A percentile compares a stretch with the other conserved stretches of the same genome.
Conservation (phyloP, 2,888 invertebrate species). For the Drosophila pseudotalamancana region DNA sequence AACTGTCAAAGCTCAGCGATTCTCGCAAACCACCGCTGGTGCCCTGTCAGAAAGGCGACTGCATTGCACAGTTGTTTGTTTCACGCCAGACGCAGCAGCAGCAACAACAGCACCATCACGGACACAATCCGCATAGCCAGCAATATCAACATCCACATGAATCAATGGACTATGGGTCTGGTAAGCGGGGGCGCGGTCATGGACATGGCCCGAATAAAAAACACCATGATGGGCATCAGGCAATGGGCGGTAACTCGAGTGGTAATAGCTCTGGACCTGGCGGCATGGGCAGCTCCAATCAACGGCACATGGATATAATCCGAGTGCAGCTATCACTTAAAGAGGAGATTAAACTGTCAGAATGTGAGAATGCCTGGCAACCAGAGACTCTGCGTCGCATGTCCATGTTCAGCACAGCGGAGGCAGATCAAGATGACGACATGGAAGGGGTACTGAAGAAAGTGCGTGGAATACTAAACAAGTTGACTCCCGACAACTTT, state of each 20-base stretch:
- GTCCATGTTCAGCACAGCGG: constrained; percentile 42
- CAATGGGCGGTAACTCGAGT: constrained; percentile 42
- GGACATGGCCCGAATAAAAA: constrained; percentile 62
- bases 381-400: constrained; percentile 73
- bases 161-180: constrained; percentile 70
- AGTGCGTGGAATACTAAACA: constrained; percentile 82
- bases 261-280: constrained; percentile 29
- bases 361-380: constrained; percentile 82
- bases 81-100: constrained; percentile 60
- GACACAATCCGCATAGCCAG: constrained; percentile 63
- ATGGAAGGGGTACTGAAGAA: constrained; percentile 80
- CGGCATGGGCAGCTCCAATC: constrained; percentile 41
- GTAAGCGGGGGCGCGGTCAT: constrained; percentile 70
- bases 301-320: constrained; percentile 78
- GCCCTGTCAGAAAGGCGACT: constrained; percentile 77
- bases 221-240: constrained; percentile 67
- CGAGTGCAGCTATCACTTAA: constrained; percentile 81
- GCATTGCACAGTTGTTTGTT: constrained; percentile 78
- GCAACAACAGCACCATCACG: constrained; percentile 59
- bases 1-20: constrained; percentile 62
- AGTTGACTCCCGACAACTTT: constrained; percentile 82
- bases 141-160: constrained; percentile 81
- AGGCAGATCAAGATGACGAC: constrained; percentile 57
- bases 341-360: constrained; percentile 82
- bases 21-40: constrained; percentile 76